Conservation (phyloP, 2,113 vertebrate genomes). For the crab-eating macaque (Macaca fascicularis) region T2T-MFA8v1.1 NC_088384.1:110059501-110060000, state of each 20-base stretch:
- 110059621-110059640: not conserved
- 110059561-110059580: not conserved
- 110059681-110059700: not conserved
- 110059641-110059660: not conserved
- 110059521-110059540: too few relatives aligned
- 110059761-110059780: not conserved
- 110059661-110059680: not conserved
- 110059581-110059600: not conserved
- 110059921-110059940: not conserved
- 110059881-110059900: not conserved
- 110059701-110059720: too few relatives aligned
- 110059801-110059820: not conserved
- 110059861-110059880: not conserved
- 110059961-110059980: not conserved
- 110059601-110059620: not conserved
- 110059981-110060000: not conserved
- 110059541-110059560: too few relatives aligned
- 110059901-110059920: not conserved
- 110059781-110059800: not conserved
- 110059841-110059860: not conserved
- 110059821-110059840: not conserved
- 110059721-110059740: not conserved
- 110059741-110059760: not conserved
- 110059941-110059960: fast-evolving
- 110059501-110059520: not conserved